These are phyloP conservation scores for Leptura quadrifasciata DNA, from an alignment of 2,888 invertebrate species.

Conservation along the genomic window DNA sequence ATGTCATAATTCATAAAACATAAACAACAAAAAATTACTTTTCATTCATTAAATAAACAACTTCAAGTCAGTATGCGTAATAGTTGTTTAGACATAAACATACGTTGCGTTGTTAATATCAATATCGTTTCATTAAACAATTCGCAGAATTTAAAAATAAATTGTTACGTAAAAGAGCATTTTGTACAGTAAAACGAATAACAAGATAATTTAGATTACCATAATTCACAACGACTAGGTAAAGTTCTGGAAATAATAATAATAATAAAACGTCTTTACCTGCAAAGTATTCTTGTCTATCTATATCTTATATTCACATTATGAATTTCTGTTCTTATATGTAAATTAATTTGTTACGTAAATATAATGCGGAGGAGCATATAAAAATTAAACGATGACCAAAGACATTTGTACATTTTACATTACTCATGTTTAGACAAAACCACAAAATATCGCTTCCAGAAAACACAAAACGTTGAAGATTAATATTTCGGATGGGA, in stretches of 20 bases:
- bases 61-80: conserved; percentile 3
- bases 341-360: no score
- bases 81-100: background rate
- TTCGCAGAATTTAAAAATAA: conserved; percentile 16
- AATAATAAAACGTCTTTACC: background rate
- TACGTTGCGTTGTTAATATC: background rate
- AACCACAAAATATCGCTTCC: no score
- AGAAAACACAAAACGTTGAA: no score
- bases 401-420: no score
- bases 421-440: no score
- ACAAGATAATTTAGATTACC: background rate
- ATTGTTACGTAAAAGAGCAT: conserved; percentile 6
- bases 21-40: background rate
- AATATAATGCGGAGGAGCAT: no score
- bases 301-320: no score
- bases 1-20: background rate
- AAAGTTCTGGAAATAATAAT: background rate
- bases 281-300: no score
- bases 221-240: background rate
- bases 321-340: no score
- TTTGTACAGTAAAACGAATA: background rate
- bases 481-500: no score
- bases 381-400: no score
- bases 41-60: conserved; percentile 7
- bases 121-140: background rate